A percentile compares a stretch with the other conserved stretches of the same genome.
These are phyloP conservation scores for Chironomus tepperi DNA, from an alignment of 1,140 invertebrate genomes.

Conservation along the genomic window DNA sequence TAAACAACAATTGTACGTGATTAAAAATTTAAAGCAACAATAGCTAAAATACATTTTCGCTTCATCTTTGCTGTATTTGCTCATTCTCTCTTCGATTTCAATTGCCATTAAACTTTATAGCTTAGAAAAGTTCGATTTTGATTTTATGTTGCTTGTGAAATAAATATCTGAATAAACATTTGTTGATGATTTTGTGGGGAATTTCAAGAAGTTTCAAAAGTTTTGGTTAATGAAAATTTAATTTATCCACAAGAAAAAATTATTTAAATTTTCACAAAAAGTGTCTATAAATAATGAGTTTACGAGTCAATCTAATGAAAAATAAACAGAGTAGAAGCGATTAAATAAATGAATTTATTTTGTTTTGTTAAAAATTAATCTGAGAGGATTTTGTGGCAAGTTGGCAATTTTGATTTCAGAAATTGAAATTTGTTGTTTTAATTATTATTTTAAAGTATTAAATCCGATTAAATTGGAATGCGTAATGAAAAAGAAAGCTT, in stretches of 20 bases:
- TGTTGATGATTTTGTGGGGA: not conserved
- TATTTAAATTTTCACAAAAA: no score
- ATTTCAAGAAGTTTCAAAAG: no score
- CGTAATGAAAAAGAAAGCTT: no score
- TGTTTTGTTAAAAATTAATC: no score
- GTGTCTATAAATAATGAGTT: not conserved
- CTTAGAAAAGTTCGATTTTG: not conserved
- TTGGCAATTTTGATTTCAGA: no score
- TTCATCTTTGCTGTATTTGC: not conserved
- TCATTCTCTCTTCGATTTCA: not conserved
- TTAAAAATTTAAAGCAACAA: conserved; percentile 19
- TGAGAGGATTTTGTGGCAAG: no score
- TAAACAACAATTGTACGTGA: conserved; percentile 23
- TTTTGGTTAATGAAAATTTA: not conserved
- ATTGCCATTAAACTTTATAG: conserved; percentile 15
- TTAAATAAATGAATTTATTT: no score
- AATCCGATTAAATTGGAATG: no score
- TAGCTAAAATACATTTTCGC: no score
- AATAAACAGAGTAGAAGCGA: not conserved
- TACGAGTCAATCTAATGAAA: not conserved
- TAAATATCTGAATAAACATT: not conserved
- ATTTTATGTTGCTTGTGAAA: not conserved
- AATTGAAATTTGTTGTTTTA: no score
- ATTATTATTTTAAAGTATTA: no score
- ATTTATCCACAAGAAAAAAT: not conserved